Conservation (phyloP, 2,888 invertebrate genomes). For the Temnothorax rugatulus region DNA sequence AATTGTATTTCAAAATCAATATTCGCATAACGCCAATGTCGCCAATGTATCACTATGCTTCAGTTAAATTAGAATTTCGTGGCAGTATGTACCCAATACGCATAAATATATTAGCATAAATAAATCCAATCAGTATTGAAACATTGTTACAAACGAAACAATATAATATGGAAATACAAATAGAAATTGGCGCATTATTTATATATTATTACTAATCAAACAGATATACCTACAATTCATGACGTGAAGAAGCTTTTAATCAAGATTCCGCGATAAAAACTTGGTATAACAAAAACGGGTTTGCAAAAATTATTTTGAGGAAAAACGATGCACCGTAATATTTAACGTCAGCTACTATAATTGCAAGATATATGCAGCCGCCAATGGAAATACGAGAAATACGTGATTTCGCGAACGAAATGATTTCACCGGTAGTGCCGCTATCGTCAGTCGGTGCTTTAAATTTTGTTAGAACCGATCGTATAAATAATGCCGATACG, state of each 20-base stretch:
- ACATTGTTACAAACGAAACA: neutral
- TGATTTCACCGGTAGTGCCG: neutral
- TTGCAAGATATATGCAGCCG: neutral
- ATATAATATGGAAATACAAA: neutral
- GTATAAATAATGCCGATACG: constrained; percentile 49
- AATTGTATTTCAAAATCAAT: constrained; percentile 37
- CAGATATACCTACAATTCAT: neutral
- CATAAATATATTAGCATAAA: constrained; percentile 17
- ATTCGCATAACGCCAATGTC: constrained; percentile 18
- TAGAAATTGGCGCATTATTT: constrained; percentile 6
- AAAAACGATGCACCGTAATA: neutral
- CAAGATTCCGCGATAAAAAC: neutral
- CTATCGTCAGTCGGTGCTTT: constrained; percentile 7
- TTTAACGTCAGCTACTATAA: neutral
- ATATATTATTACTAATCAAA: neutral
- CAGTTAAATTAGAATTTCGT: constrained; percentile 36
- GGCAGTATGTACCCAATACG: neutral
- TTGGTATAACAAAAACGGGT: neutral
- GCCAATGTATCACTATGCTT: constrained; percentile 8
- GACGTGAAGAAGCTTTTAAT: neutral
- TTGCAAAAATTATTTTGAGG: neutral
- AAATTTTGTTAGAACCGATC: constrained; percentile 27
- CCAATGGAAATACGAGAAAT: neutral
- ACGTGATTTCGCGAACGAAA: constrained; percentile 13
- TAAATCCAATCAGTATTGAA: constrained; percentile 8